phyloP scores from a whole-genome alignment of 2,113 vertebrate genomes.

The Gorsachius goisagi region DNA sequence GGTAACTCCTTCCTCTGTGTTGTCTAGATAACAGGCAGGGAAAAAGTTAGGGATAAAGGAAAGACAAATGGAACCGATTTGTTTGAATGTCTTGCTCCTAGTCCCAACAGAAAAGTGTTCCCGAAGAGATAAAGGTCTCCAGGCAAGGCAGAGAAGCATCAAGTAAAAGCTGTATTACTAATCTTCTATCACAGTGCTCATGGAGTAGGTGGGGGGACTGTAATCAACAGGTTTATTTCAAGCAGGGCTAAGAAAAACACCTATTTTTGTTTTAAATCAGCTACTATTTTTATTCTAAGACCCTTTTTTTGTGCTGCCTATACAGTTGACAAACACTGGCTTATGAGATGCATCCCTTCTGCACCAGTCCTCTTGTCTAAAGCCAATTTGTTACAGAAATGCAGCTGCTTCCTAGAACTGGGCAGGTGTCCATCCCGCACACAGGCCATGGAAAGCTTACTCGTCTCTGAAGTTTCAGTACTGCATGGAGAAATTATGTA shows the following conservation, averaged over 20 bases:
- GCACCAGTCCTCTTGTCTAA: not conserved
- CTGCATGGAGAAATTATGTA: not conserved
- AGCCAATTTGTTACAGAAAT: not conserved
- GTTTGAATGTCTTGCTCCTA: not conserved
- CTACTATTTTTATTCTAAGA: not conserved
- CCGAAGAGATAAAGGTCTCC: not conserved
- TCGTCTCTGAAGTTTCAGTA: not conserved
- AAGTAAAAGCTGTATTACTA: not conserved
- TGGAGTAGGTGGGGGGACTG: not conserved
- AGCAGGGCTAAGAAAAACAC: not conserved
- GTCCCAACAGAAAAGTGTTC: not conserved
- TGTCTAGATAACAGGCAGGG: not conserved
- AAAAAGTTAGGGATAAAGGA: not conserved
- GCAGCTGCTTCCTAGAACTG: not conserved
- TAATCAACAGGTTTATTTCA: not conserved
- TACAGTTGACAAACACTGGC: not conserved
- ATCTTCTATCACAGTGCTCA: not conserved
- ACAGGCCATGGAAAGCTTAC: not conserved
- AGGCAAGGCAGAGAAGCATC: not conserved
- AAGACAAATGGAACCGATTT: not conserved
- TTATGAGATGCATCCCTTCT: not conserved
- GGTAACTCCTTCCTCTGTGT: not conserved
- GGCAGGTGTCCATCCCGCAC: not conserved
- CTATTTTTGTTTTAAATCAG: not conserved
- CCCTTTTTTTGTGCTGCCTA: not conserved